A percentile compares a stretch with the other conserved stretches of the same genome.
Evolutionary conservation across 1,140 invertebrate genomes (phyloP).

Genomic region (Prorops nasuta): DNA sequence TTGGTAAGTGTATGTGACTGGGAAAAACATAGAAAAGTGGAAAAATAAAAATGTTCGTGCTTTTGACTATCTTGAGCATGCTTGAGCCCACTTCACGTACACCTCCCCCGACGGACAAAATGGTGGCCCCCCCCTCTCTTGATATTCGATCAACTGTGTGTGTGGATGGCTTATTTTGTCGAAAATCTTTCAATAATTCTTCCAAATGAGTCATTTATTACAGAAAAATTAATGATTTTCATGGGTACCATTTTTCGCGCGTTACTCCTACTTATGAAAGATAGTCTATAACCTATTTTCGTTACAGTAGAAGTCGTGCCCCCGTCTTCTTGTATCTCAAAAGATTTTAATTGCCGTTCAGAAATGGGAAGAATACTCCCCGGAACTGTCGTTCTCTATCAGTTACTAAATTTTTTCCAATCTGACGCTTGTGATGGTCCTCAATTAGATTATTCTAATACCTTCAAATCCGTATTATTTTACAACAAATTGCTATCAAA

Average conservation of each 20-base stretch:
- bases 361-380: constrained; percentile 19
- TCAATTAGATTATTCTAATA: no score
- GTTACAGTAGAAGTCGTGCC: constrained; percentile 30
- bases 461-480: no score
- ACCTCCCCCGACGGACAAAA: constrained; percentile 62
- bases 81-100: constrained; percentile 55
- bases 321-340: constrained; percentile 33
- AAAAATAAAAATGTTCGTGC: constrained; percentile 26
- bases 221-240: constrained; percentile 10
- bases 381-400: constrained; percentile 3
- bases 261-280: constrained; percentile 16
- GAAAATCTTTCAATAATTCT: constrained; percentile 30
- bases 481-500: no score
- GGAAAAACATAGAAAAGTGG: neutral
- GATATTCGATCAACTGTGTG: constrained; percentile 45
- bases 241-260: constrained; percentile 9
- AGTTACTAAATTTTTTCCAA: neutral
- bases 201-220: constrained; percentile 7
- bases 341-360: constrained; percentile 41
- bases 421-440: no score
- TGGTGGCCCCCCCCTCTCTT: constrained; percentile 57
- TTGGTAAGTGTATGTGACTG: constrained; percentile 11
- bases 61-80: constrained; percentile 54
- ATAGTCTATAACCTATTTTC: constrained; percentile 44
- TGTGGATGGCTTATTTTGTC: constrained; percentile 38